Percentiles rank a stretch among this genome's conserved stretches.
These are phyloP conservation scores for Sebastes variabilis DNA, from an alignment of 2,797 vertebrate genomes.

Conservation along the genomic window DNA sequence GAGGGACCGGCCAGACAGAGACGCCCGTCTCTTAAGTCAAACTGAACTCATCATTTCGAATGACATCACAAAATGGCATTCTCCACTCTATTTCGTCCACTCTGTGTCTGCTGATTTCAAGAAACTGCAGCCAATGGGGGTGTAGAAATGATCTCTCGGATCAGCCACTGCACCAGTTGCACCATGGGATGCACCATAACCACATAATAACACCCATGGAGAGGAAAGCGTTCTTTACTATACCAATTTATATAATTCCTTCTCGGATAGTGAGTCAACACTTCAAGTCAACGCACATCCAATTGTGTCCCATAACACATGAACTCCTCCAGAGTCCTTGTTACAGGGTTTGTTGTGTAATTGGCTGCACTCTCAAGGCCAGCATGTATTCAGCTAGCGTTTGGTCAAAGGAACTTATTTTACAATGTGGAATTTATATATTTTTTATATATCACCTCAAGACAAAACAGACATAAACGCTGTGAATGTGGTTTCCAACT, in stretches of 20 bases:
- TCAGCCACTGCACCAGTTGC: conserved; percentile 32
- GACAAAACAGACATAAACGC: neutral
- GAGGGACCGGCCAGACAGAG: conserved; percentile 33
- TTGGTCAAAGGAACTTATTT: conserved; percentile 66
- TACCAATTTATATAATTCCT: neutral
- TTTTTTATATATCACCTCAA: neutral
- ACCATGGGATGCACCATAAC: neutral
- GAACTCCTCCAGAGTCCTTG: conserved; percentile 42
- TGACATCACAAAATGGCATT: conserved; percentile 39
- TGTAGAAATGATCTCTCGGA: conserved; percentile 13
- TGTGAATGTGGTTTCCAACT: neutral
- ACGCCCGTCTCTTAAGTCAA: conserved; percentile 26
- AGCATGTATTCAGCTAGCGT: conserved; percentile 13
- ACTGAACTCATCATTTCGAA: conserved; percentile 40
- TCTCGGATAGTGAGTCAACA: neutral
- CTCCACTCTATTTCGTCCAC: conserved; percentile 4
- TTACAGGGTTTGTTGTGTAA: conserved; percentile 48
- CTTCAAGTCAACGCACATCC: neutral
- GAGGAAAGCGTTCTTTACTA: neutral
- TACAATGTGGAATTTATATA: conserved; percentile 6
- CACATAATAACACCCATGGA: neutral
- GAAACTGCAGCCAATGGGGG: conserved; percentile 17
- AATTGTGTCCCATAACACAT: neutral
- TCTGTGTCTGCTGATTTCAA: conserved; percentile 37
- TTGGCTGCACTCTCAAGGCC: conserved; percentile 56